Evolutionary conservation across 2,113 vertebrate genomes (phyloP).

Genomic region (Zapornia atra): DNA sequence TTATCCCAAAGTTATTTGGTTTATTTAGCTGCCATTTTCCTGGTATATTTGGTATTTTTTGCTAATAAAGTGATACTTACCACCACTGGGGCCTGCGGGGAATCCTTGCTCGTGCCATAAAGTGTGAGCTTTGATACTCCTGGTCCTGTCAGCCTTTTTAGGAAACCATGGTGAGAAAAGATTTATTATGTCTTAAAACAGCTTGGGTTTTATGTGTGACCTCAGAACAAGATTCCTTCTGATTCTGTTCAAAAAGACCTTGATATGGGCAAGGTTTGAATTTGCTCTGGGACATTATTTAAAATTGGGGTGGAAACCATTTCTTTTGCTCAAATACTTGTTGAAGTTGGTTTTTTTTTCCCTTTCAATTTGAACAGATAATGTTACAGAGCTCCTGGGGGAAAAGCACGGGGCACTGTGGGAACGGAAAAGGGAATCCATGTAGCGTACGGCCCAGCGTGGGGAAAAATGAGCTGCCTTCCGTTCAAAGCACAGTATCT

Average conservation of each 20-base stretch:
- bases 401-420: neutral
- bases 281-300: neutral
- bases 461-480: neutral
- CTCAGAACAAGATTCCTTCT: neutral
- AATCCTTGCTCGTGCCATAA: neutral
- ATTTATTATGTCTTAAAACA: slow-evolving; percentile 15
- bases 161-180: neutral
- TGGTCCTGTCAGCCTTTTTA: neutral
- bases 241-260: neutral
- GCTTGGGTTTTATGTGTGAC: neutral
- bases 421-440: slow-evolving; percentile 14
- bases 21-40: neutral
- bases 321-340: neutral
- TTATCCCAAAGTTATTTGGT: neutral
- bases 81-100: neutral
- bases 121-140: neutral
- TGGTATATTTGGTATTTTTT: neutral
- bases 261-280: neutral
- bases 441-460: neutral
- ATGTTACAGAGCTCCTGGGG: neutral
- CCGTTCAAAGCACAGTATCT: neutral
- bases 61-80: neutral
- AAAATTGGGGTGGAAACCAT: neutral
- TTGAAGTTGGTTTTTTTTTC: neutral
- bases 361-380: neutral